phyloP scores from a whole-genome alignment of 2,888 invertebrate genomes.

The Pyrrhosoma nymphula region DNA sequence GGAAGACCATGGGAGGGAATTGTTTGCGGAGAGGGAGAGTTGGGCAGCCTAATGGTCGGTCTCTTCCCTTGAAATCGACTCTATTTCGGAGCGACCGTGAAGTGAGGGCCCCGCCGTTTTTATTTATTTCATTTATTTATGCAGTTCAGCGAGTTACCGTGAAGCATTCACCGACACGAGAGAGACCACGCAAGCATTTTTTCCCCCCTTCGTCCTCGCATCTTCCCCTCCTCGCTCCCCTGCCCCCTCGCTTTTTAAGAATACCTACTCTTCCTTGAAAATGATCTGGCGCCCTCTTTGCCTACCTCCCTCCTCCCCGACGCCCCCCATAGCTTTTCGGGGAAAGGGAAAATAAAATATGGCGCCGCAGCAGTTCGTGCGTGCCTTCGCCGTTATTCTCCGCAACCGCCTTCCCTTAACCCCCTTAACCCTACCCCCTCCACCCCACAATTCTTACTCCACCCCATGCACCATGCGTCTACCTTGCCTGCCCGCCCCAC shows the following conservation, averaged over 20 bases:
- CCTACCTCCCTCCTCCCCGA: not conserved
- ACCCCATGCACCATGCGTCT: not conserved
- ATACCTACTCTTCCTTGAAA: no score
- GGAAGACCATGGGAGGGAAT: not conserved
- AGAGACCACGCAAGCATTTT: not conserved
- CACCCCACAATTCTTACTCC: not conserved
- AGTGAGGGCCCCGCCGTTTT: not conserved
- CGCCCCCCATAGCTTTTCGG: not conserved
- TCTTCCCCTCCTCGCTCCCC: not conserved
- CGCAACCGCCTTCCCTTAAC: no score
- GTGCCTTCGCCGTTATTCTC: not conserved
- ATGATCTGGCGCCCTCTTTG: no score
- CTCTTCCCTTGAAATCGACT: conserved; percentile 1
- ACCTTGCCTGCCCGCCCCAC: not conserved
- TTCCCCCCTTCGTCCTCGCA: not conserved
- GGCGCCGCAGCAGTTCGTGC: not conserved
- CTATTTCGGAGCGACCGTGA: not conserved
- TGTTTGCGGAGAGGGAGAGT: not conserved
- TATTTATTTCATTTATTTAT: not conserved
- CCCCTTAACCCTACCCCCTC: no score
- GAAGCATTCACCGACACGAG: not conserved
- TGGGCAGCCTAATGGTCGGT: not conserved
- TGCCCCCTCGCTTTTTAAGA: not conserved
- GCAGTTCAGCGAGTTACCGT: not conserved
- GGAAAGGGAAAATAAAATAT: not conserved